Conservation (phyloP, 1,140 invertebrate genomes). For the Drosophila saltans region DNA sequence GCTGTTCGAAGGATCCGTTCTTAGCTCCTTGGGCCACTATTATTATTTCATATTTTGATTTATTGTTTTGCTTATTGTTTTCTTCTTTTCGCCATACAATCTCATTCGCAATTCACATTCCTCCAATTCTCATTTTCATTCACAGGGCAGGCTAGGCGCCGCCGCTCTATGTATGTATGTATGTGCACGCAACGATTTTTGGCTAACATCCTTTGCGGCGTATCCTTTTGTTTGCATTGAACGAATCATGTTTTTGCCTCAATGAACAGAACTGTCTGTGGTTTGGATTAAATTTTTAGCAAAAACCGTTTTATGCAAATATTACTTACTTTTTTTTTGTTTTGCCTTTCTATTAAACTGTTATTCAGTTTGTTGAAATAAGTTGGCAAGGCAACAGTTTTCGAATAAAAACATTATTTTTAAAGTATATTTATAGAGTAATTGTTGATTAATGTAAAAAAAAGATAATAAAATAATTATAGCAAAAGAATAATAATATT, state of each 20-base stretch:
- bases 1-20: slow-evolving; percentile 48
- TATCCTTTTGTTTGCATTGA: slow-evolving; percentile 10
- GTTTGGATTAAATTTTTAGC: background rate
- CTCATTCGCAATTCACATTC: slow-evolving; percentile 11
- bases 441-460: background rate
- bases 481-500: background rate
- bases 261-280: slow-evolving; percentile 7
- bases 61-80: slow-evolving; percentile 80
- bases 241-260: background rate
- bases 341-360: background rate
- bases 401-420: no score
- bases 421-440: no score
- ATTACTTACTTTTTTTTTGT: background rate
- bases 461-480: background rate
- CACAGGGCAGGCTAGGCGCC: slow-evolving; percentile 31
- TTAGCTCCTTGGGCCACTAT: slow-evolving; percentile 32
- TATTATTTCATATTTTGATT: slow-evolving; percentile 81
- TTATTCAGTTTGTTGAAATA: background rate
- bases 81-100: slow-evolving; percentile 8
- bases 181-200: background rate
- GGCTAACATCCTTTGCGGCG: background rate
- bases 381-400: no score
- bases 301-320: background rate
- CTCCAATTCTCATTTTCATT: slow-evolving; percentile 21
- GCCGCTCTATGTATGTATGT: background rate